phyloP scores from a whole-genome alignment of 2,888 invertebrate genomes.

The Rhimphoctona megacephalus region DNA sequence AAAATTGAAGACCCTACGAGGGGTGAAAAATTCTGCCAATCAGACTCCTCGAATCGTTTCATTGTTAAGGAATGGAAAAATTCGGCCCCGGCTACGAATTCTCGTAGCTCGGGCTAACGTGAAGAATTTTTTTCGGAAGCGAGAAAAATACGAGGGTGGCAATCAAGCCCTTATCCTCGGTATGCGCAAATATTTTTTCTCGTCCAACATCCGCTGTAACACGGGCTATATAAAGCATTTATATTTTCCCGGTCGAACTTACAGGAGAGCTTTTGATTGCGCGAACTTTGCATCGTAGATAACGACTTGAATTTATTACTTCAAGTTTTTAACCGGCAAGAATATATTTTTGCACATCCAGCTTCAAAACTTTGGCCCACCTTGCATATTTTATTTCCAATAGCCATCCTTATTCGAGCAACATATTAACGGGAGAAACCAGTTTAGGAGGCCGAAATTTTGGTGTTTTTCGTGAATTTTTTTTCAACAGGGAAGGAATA shows the following conservation, averaged over 20 bases:
- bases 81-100: not conserved
- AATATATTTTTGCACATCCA: slow-evolving; percentile 4
- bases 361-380: not conserved
- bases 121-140: not conserved
- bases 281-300: slow-evolving; percentile 49
- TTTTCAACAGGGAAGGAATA: no score
- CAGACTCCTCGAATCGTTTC: not conserved
- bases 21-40: not conserved
- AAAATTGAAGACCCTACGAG: not conserved
- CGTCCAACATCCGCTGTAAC: not conserved
- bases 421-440: no score
- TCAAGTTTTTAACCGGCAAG: not conserved
- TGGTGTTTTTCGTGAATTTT: no score
- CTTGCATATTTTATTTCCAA: slow-evolving; percentile 15
- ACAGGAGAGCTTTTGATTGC: slow-evolving; percentile 5
- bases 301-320: slow-evolving; percentile 25
- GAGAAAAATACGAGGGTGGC: slow-evolving; percentile 38
- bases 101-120: not conserved
- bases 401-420: not conserved
- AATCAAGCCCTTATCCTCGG: slow-evolving; percentile 15
- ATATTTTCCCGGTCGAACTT: slow-evolving; percentile 22
- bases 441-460: no score
- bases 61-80: slow-evolving; percentile 9
- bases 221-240: not conserved
- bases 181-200: not conserved